Evolutionary conservation across 2,888 invertebrate species (phyloP).

Genomic region (Eupithecia inturbata): DNA sequence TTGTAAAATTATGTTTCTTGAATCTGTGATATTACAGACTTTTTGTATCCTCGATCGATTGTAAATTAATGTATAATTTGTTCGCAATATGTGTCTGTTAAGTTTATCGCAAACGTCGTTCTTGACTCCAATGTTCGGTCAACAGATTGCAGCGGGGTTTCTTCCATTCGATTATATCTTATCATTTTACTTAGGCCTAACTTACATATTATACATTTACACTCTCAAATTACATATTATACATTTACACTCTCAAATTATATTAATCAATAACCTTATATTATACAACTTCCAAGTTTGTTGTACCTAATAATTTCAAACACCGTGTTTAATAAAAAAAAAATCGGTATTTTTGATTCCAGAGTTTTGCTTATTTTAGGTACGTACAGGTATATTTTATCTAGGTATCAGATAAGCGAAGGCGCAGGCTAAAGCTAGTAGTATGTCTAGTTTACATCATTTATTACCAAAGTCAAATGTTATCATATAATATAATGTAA

Average conservation of each 20-base stretch:
- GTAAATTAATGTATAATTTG: neutral
- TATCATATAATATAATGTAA: neutral
- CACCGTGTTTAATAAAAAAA: no score
- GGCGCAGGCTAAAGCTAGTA: neutral
- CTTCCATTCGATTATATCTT: slow-evolving; percentile 53
- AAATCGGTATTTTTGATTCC: no score
- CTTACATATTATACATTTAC: neutral
- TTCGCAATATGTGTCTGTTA: neutral
- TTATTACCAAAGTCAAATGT: slow-evolving; percentile 7
- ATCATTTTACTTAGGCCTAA: slow-evolving; percentile 30
- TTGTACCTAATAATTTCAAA: no score
- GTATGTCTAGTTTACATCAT: neutral
- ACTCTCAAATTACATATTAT: neutral
- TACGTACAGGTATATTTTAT: no score
- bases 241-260: neutral
- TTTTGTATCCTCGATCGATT: neutral
- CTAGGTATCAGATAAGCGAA: neutral
- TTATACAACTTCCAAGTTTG: neutral
- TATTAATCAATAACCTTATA: neutral
- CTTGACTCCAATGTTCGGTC: slow-evolving; percentile 39
- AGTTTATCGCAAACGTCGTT: slow-evolving; percentile 29
- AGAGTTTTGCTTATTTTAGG: neutral
- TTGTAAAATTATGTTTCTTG: neutral
- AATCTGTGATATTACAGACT: neutral
- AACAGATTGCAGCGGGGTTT: slow-evolving; percentile 45